Evolutionary conservation across 2,113 vertebrate species (phyloP), one percentile per base, ranked within the genome.

Genomic region (Brachirus orientalis): DNA sequence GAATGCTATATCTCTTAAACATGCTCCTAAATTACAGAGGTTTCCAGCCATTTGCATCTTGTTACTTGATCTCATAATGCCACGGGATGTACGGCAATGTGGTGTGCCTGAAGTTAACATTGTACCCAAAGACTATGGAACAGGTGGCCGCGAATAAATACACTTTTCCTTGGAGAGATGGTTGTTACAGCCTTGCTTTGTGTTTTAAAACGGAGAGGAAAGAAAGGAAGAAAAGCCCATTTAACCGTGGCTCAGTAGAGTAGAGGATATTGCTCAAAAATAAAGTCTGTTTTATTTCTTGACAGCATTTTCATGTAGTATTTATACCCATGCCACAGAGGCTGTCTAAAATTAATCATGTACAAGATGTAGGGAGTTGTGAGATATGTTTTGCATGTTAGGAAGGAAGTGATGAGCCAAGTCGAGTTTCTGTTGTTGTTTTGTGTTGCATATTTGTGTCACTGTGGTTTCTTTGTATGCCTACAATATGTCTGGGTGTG

Each of bases 81-180:
- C 47, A 37, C 43, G 68, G 58, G 72, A 70, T 3, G 33, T 28
- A 28, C 66, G 8, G 40, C 63, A 65, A 47, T 71, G 60, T 41
- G 62, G 50, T 48, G 2, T 22, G 63, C 69, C 71, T 69, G 54
- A 75, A 69, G 72, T 79, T 67, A 81, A 75, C 80, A 61, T 13
- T 65, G 52, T 45, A 63, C n/a, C 59, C 68, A 64, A 78, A 73
- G 70, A 83, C 47, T 20, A 46, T 28, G 63, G 63, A 81, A 77
- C 75, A 74, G 84, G 77, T 86, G 77, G 79, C 77, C 66, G 55
- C 66, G 52, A 67, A 75, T 55, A 78, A 75, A 82, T 12, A 48
- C 74, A 51, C 37, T 18, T 43, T 63, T 60, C 76, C 73, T 84
- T 3, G 28, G 67, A 77, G 74, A 83, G 44, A 70, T 22, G 67